A percentile compares a stretch with the other conserved stretches of the same genome.
These are phyloP conservation scores for Heterohyrax brucei DNA, from an alignment of 2,797 vertebrate genomes.

Conservation along the genomic window DNA sequence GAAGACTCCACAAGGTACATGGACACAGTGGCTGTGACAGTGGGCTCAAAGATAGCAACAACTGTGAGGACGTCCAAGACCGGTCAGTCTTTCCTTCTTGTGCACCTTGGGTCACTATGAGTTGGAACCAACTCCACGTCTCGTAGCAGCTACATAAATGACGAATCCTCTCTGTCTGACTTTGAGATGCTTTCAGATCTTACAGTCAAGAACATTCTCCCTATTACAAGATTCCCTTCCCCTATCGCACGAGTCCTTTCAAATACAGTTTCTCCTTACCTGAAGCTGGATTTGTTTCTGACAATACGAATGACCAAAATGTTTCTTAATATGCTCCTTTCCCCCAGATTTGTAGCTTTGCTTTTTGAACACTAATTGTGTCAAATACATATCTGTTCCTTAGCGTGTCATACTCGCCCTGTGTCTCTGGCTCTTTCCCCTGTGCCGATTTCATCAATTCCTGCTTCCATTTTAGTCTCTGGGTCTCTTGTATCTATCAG, in stretches of 20 bases:
- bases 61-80: too few relatives aligned
- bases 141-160: background rate
- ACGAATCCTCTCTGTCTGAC: background rate
- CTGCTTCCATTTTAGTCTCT: conserved; percentile 21
- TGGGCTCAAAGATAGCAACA: too few relatives aligned
- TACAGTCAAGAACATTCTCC: background rate
- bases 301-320: background rate
- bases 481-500: background rate
- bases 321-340: background rate
- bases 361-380: background rate
- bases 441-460: background rate
- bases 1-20: too few relatives aligned
- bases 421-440: background rate
- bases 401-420: background rate
- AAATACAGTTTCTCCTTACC: background rate
- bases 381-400: conserved; percentile 5
- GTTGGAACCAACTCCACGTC: too few relatives aligned
- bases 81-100: too few relatives aligned
- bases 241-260: background rate
- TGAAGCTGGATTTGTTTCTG: background rate
- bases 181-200: background rate
- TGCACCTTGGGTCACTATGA: too few relatives aligned
- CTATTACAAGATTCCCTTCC: background rate
- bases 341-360: background rate
- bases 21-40: too few relatives aligned